Percentiles rank a stretch among this genome's conserved stretches.
phyloP scores from a whole-genome alignment of 2,113 vertebrate genomes.

The Cheirogaleus medius region DNA sequence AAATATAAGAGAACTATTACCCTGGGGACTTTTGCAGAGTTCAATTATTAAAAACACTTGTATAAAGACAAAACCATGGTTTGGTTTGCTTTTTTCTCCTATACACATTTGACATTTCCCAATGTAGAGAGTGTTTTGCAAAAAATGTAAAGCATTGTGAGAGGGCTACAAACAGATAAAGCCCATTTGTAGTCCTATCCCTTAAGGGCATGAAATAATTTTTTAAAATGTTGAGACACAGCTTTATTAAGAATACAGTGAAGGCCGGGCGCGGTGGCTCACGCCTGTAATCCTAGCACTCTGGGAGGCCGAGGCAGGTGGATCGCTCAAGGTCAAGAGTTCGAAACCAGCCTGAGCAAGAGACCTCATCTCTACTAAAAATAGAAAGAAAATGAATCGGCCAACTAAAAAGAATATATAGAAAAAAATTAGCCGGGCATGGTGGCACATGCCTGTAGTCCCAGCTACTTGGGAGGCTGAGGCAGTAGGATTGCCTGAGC shows the following conservation, averaged over 20 bases:
- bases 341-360: too few species aligned
- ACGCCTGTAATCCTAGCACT: too few species aligned
- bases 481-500: too few species aligned
- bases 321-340: too few species aligned
- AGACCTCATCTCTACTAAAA: too few species aligned
- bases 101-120: conserved; percentile 54
- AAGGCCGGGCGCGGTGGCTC: too few species aligned
- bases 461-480: too few species aligned
- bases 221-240: conserved; percentile 23
- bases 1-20: conserved; percentile 77
- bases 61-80: conserved; percentile 27
- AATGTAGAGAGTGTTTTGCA: neutral
- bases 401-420: too few species aligned
- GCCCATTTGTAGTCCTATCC: neutral
- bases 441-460: too few species aligned
- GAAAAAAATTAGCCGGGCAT: too few species aligned
- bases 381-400: too few species aligned
- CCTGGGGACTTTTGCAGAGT: conserved; percentile 2
- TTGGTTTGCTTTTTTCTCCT: conserved; percentile 28
- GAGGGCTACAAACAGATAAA: neutral
- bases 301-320: too few species aligned
- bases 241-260: conserved; percentile 51
- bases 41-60: conserved; percentile 71
- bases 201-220: neutral
- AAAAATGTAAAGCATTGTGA: neutral